Evolutionary conservation across 2,113 vertebrate genomes (phyloP), one percentile per base, ranked within the genome.

Genomic region (Salvelinus alpinus): DNA sequence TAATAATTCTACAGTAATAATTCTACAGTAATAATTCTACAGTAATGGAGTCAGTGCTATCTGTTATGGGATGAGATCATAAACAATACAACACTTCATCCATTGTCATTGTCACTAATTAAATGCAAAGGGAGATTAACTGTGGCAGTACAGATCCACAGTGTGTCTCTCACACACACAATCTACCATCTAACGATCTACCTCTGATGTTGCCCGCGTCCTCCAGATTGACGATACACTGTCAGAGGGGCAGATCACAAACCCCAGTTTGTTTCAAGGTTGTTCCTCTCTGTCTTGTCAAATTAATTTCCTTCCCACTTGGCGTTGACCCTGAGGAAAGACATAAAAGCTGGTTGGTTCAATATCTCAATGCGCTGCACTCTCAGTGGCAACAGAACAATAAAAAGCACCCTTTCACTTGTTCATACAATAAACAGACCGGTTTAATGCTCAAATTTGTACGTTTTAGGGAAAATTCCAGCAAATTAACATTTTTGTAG

Each of bases 241-340:
- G 18, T 68, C 66, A 68, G 66, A 34, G 66, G 66, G 27, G 14
- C 16, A 68, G 20, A 68, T 68, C 25, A 62, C 59, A 22, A 60
- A 62, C 59, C 59, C 59, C 59, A 62, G 16, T 62, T 62, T 62
- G 59, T 62, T 13, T 62, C 59, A 62, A 62, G 59, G 59, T 62
- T 62, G 59, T 22, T 62, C 59, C 5, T 44, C 38, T 44, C 38
- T 11, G 59, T 62, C 18, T 22, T n/a, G 3, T 62, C n/a, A n/a
- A 62, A 62, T 62, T 62, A 8, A 62, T 62, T 24, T 62, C 59
- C 59, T 62, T n/a, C 18, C 59, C 1, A 62, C n/a, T 62, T 62
- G 59, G n/a, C 59, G 22, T 62, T 20, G 59, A 62, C 59, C n/a
- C 59, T 11, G 64, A 31, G 65, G 9, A 34, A 44, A 27, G 65